A percentile compares a stretch with the other conserved stretches of the same genome.
Conservation (phyloP, 2,888 invertebrate species). For the Dioctria linearis region DNA sequence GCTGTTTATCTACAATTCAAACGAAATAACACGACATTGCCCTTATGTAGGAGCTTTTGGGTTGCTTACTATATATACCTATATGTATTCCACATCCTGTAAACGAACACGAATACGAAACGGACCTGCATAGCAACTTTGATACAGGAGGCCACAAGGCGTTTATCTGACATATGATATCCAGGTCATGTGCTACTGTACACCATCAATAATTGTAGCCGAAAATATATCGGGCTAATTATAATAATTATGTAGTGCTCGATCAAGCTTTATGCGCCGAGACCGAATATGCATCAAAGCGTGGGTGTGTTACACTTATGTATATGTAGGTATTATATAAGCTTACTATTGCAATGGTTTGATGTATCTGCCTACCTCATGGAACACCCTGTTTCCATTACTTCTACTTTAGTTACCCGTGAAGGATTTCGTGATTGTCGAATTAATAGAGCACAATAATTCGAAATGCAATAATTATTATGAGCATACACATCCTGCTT, state of each 20-base stretch:
- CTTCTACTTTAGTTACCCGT: too few species aligned
- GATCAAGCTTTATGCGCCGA: neutral
- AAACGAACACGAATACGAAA: neutral
- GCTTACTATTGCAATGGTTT: too few species aligned
- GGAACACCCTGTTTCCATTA: too few species aligned
- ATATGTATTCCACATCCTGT: neutral
- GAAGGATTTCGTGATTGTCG: too few species aligned
- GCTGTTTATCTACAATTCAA: neutral
- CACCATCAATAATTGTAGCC: slow-evolving; percentile 34
- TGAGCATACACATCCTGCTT: too few species aligned
- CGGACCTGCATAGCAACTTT: too few species aligned
- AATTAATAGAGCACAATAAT: too few species aligned
- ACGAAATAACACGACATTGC: neutral
- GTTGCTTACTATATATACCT: neutral
- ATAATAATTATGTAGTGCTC: neutral
- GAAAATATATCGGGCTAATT: slow-evolving; percentile 28
- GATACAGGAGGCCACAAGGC: neutral
- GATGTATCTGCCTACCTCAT: too few species aligned
- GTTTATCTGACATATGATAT: slow-evolving; percentile 33
- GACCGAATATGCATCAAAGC: neutral
- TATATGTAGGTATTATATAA: too few species aligned
- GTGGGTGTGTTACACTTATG: too few species aligned
- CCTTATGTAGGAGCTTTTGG: neutral
- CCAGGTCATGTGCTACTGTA: neutral
- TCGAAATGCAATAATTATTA: too few species aligned